Percentiles rank a stretch among this genome's conserved stretches.
Conservation (phyloP, 1,140 invertebrate genomes). For the Pseudomyrmex flavicornis region DNA sequence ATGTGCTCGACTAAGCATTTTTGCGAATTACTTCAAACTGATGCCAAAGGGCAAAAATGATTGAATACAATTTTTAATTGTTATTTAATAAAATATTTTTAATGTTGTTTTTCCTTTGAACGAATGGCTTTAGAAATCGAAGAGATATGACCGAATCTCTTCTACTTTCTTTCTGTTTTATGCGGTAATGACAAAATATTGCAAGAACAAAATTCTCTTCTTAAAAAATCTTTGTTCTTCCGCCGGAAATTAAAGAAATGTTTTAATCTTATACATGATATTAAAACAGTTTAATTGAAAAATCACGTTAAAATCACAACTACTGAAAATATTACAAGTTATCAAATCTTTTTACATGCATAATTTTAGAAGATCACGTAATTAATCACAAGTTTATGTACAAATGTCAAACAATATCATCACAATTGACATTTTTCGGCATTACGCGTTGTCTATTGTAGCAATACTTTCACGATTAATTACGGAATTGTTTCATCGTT, state of each 20-base stretch:
- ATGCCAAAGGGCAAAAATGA: background rate
- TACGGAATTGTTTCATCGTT: slow-evolving; percentile 31
- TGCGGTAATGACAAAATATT: background rate
- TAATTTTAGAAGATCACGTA: background rate
- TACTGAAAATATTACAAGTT: background rate
- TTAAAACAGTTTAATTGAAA: too few species aligned
- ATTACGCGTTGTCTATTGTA: slow-evolving; percentile 6
- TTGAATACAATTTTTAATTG: background rate
- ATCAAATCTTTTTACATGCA: too few species aligned
- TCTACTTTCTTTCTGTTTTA: slow-evolving; percentile 6
- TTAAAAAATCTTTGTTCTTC: too few species aligned
- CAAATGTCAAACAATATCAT: background rate
- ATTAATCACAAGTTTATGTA: background rate
- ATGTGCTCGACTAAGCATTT: slow-evolving; percentile 26
- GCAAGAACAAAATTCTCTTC: too few species aligned
- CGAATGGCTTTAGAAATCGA: background rate
- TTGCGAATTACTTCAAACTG: background rate
- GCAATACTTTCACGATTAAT: slow-evolving; percentile 39
- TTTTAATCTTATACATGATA: too few species aligned
- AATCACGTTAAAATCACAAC: too few species aligned
- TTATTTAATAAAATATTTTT: background rate
- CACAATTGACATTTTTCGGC: slow-evolving; percentile 5
- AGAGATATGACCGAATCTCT: background rate
- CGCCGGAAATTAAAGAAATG: too few species aligned
- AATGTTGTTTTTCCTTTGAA: background rate